A percentile compares a stretch with the other conserved stretches of the same genome.
These are phyloP conservation scores for Bactericera cockerelli DNA, from an alignment of 1,140 invertebrate genomes.

Conservation along the genomic window DNA sequence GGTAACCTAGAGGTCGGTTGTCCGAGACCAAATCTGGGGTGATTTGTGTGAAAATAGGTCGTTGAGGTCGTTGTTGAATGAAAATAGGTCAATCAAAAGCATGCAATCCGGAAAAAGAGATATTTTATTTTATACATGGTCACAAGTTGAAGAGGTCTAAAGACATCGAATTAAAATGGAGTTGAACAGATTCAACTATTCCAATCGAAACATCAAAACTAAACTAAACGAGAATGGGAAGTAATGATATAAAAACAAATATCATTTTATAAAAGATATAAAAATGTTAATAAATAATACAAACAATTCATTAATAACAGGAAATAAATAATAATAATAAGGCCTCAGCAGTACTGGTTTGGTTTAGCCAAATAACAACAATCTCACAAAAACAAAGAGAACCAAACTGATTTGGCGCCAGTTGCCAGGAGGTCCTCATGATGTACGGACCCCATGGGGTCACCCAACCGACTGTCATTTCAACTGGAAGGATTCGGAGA, in stretches of 20 bases:
- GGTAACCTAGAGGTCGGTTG: too few relatives aligned
- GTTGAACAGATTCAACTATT: too few relatives aligned
- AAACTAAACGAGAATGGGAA: neutral
- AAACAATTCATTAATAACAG: slow-evolving; percentile 8
- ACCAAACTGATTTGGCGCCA: neutral
- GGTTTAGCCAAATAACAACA: slow-evolving; percentile 2
- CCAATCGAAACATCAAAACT: too few relatives aligned
- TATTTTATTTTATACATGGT: too few relatives aligned
- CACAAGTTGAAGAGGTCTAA: too few relatives aligned
- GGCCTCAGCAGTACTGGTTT: neutral
- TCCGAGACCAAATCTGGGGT: too few relatives aligned
- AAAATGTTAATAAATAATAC: slow-evolving; percentile 6
- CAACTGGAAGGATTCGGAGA: neutral
- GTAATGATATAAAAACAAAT: neutral
- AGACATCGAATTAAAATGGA: too few relatives aligned
- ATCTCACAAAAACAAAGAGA: slow-evolving; percentile 7
- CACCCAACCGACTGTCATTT: neutral
- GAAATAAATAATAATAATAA: slow-evolving; percentile 1
- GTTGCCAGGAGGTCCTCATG: neutral
- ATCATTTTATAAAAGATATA: slow-evolving; percentile 6
- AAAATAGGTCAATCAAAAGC: too few relatives aligned
- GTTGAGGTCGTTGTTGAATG: too few relatives aligned
- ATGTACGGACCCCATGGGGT: slow-evolving; percentile 4
- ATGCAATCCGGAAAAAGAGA: too few relatives aligned
- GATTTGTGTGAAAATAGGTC: too few relatives aligned